These are phyloP conservation scores for Lutraria lutraria DNA, from an alignment of 2,888 invertebrate genomes.

Conservation along the genomic window DNA sequence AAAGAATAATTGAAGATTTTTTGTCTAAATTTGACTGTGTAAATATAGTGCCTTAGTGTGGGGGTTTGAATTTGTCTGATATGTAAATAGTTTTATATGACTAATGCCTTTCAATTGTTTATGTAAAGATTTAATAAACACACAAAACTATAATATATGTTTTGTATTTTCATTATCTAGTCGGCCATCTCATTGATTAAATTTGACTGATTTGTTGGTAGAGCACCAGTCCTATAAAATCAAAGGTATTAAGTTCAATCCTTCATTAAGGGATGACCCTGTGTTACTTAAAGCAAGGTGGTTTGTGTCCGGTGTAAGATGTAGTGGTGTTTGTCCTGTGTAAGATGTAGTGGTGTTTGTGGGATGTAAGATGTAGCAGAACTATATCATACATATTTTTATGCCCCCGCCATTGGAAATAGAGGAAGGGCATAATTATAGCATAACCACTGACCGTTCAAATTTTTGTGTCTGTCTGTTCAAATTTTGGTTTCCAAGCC, in stretches of 20 bases:
- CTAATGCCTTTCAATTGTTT: slow-evolving; percentile 11
- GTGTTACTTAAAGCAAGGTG: not conserved
- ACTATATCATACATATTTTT: too few relatives aligned
- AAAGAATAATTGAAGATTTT: slow-evolving; percentile 16
- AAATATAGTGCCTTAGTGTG: slow-evolving; percentile 4
- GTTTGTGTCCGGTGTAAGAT: too few relatives aligned
- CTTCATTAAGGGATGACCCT: not conserved
- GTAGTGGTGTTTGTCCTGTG: too few relatives aligned
- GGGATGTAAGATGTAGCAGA: too few relatives aligned
- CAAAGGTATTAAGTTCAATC: not conserved
- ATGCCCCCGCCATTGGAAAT: too few relatives aligned
- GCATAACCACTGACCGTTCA: too few relatives aligned
- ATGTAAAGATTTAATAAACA: slow-evolving; percentile 21
- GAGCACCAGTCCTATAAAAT: not conserved
- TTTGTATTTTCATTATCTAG: not conserved
- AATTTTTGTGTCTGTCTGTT: too few relatives aligned
- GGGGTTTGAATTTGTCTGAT: not conserved
- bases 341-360: too few relatives aligned
- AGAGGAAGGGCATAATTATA: too few relatives aligned
- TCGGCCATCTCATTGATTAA: not conserved
- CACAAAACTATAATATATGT: not conserved
- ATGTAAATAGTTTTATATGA: not conserved
- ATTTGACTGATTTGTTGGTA: not conserved
- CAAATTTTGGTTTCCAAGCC: too few relatives aligned
- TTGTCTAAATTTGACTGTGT: slow-evolving; percentile 14